Percentiles rank a stretch among this genome's conserved stretches.
Conservation (phyloP, 35 echinoderm and acorn worm genomes). For the Patiria miniata region DNA sequence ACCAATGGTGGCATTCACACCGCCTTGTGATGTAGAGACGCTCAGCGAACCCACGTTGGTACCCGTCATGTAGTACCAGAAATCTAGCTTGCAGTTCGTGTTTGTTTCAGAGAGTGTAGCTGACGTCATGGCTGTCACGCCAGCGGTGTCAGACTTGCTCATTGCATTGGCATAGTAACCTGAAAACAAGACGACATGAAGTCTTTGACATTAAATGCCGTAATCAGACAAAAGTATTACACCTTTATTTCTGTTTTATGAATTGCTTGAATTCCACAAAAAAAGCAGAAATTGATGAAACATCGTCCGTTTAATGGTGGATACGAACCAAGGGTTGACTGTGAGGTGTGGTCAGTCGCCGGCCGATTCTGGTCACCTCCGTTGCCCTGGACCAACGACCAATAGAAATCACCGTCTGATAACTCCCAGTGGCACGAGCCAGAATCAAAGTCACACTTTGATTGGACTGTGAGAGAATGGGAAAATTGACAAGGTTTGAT, state of each 20-base stretch:
- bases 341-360: conserved; percentile 6
- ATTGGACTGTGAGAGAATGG: background rate
- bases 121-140: background rate
- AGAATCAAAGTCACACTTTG: conserved; percentile 34
- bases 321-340: conserved; percentile 18
- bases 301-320: background rate
- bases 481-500: background rate
- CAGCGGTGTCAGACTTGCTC: conserved; percentile 2
- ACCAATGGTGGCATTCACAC: background rate
- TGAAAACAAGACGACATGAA: background rate
- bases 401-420: conserved; percentile 3
- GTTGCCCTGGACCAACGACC: conserved; percentile 22
- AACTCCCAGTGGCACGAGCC: background rate
- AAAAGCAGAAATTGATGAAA: too few relatives aligned
- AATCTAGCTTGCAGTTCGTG: background rate
- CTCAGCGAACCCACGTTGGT: conserved; percentile 43
- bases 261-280: too few relatives aligned
- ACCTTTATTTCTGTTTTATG: too few relatives aligned
- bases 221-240: too few relatives aligned
- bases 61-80: conserved; percentile 65
- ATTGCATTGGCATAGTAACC: conserved; percentile 24
- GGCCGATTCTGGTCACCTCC: conserved; percentile 15
- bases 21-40: conserved; percentile 7
- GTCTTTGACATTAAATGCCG: too few relatives aligned
- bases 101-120: background rate